Base-by-base conservation (phyloP, 2,888 invertebrate genomes). In the Hydropsyche betteni region DNA sequence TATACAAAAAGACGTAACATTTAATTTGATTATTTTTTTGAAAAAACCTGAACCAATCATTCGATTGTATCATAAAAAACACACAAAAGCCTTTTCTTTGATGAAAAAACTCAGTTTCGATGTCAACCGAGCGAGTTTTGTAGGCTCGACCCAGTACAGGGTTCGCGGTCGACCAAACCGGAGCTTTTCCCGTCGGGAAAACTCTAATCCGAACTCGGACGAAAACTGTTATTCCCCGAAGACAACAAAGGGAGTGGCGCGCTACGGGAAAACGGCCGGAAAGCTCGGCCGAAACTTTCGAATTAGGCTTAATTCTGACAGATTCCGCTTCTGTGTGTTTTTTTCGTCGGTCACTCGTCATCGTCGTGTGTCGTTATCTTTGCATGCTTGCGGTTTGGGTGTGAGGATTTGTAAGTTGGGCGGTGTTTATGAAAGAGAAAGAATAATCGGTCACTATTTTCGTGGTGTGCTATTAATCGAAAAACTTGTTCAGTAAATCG, bases 261-360 rank as follows among this genome's bases (percentile, higher is more conserved):
- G 44, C 10, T 44, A 8, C 44, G 34, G 64, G 34, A 64, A 61
- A 61, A 61, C 61, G 24, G 61, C 61, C 16, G 33, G 24, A 16
- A 64, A 64, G 36, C 12, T 64, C 36, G 34, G 16, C n/a, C 33
- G 33, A 64, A 64, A 64, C 64, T 64, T 64, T 64, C 36, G 12
- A 34, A 64, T 64, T 64, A 64, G 64, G 34, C 64, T 33, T 64
- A 64, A 64, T 64, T 64, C 24, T 55, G 14, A 55, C 55, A 44
- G 44, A 44, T 44, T 44, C 44, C 44, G 4, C 44, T 44, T 44
- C 44, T 44, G 44, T 10, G 7, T 44, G 6, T 44, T 44, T 44
- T 44, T 44, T 44, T 44, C 44, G 10, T 6, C 44, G 44, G 44
- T 44, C 44, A 10, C 44, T 44, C 44, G 44, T 44, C 44, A 44